phyloP scores from a whole-genome alignment of 2,797 vertebrate species.

The Chanos chanos region DNA sequence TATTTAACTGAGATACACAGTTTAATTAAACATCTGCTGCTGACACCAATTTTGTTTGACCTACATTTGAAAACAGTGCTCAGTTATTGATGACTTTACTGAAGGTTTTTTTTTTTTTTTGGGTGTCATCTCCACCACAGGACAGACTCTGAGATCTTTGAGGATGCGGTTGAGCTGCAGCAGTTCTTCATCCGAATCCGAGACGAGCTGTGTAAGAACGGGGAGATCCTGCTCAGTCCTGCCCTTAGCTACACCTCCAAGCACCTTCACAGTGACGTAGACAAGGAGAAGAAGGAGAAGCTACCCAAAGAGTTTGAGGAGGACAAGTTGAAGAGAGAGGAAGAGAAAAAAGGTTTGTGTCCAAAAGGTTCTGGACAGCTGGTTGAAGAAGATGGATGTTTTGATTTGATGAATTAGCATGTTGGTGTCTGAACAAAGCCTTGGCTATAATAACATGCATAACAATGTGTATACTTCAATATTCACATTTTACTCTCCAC shows the following conservation, averaged over 20 bases:
- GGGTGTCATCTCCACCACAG: conserved; percentile 51
- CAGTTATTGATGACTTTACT: no score
- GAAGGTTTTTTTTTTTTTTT: background rate
- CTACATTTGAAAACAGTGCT: no score
- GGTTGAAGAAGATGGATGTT: no score
- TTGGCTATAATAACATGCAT: no score
- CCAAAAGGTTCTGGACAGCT: background rate
- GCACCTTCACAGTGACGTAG: conserved; percentile 93
- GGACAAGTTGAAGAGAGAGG: conserved; percentile 94
- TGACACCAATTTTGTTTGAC: no score
- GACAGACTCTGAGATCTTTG: conserved; percentile 97
- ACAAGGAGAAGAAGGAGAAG: conserved; percentile 97
- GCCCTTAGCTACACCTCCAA: conserved; percentile 95
- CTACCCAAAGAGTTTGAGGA: conserved; percentile 95
- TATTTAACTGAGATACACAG: no score
- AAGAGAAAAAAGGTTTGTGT: conserved; percentile 89
- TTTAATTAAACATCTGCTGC: no score
- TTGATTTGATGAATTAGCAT: no score
- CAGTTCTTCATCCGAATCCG: conserved; percentile 97
- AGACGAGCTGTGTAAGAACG: conserved; percentile 97
- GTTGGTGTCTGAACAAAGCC: no score
- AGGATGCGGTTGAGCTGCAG: conserved; percentile 96
- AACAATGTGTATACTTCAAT: no score
- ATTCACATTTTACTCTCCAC: no score
- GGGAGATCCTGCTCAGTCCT: conserved; percentile 94